phyloP scores from a whole-genome alignment of 2,113 vertebrate species.

The Leiothrix lutea region DNA sequence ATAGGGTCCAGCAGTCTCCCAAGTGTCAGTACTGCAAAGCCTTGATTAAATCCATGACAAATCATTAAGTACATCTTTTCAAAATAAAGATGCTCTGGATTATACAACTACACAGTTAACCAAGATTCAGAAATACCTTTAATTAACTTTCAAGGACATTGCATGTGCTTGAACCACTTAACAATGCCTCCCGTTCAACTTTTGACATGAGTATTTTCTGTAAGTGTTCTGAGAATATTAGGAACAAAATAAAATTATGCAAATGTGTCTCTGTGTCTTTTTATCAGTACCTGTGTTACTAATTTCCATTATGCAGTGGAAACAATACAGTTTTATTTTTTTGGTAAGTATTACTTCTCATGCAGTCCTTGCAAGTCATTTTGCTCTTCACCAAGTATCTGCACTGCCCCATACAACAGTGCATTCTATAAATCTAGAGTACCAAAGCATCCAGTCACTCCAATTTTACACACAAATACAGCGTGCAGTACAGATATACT shows the following conservation, averaged over 20 bases:
- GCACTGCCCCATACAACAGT: not conserved
- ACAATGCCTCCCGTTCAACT: fast-evolving
- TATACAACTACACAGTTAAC: not conserved
- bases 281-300: not conserved
- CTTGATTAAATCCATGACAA: not conserved
- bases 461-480: not conserved
- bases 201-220: not conserved
- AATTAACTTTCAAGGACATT: not conserved
- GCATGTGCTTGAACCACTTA: not conserved
- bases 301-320: not conserved
- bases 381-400: not conserved
- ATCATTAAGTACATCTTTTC: not conserved
- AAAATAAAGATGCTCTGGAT: not conserved
- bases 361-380: not conserved
- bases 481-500: not conserved
- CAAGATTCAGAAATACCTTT: not conserved
- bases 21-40: not conserved
- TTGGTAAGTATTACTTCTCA: not conserved
- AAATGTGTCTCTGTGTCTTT: not conserved
- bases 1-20: not conserved
- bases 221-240: not conserved
- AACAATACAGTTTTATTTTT: not conserved
- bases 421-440: not conserved
- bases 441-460: not conserved
- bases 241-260: not conserved